These are phyloP conservation scores for Apocrypta bakeri DNA, from an alignment of 1,140 invertebrate species.

Conservation along the genomic window DNA sequence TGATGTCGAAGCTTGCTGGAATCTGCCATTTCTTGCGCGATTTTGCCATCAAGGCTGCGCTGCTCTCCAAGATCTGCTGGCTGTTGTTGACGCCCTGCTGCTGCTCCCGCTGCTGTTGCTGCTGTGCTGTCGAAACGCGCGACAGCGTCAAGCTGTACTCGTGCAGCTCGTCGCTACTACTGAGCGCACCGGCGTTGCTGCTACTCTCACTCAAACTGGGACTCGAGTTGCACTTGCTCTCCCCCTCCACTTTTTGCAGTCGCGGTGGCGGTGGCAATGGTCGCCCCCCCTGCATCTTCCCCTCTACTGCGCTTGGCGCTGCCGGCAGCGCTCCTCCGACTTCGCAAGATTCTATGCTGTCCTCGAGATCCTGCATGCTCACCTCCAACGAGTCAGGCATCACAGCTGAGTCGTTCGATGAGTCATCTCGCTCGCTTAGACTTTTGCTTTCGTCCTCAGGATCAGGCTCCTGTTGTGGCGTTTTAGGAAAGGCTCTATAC, in stretches of 20 bases:
- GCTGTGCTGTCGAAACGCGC: not conserved
- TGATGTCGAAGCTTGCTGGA: constrained; percentile 52
- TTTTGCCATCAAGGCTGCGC: constrained; percentile 40
- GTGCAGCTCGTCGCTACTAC: constrained; percentile 67
- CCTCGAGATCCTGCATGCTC: constrained; percentile 46
- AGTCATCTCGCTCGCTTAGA: constrained; percentile 27
- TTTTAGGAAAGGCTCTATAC: constrained; percentile 11
- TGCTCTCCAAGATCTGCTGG: not conserved
- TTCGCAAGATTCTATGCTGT: constrained; percentile 40
- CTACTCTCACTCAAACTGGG: constrained; percentile 12
- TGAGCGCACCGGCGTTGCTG: constrained; percentile 21
- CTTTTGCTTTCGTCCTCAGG: not conserved
- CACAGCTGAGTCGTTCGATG: constrained; percentile 56
- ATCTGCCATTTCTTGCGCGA: constrained; percentile 49
- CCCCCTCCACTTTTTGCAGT: not conserved
- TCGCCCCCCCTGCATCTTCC: not conserved
- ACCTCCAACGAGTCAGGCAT: constrained; percentile 70
- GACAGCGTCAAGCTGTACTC: constrained; percentile 61
- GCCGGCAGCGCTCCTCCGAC: constrained; percentile 32
- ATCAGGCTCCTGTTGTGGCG: not conserved
- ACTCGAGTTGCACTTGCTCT: constrained; percentile 17
- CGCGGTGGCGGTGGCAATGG: not conserved
- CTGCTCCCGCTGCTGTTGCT: not conserved
- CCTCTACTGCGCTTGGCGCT: constrained; percentile 14
- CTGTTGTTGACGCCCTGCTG: not conserved